phyloP scores from a whole-genome alignment of 2,797 vertebrate species.

The Chanos chanos region DNA sequence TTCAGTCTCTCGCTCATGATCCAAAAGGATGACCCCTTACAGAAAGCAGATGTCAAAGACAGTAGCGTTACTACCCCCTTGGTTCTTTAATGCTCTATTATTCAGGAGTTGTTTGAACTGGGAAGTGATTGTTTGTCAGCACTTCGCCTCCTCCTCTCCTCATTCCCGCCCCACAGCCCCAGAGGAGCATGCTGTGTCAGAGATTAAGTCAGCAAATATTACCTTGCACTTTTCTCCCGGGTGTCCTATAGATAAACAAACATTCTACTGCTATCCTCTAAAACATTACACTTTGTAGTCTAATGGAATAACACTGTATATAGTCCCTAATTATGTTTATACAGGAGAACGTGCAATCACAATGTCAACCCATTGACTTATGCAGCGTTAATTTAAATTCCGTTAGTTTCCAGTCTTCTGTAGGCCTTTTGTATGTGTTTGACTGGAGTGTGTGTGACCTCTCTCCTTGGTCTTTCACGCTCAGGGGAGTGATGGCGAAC shows the following conservation, averaged over 20 bases:
- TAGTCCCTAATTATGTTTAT: too few relatives aligned
- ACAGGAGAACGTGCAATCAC: too few relatives aligned
- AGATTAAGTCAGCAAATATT: constrained; percentile 62
- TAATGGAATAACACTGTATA: constrained; percentile 3
- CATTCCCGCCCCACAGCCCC: constrained; percentile 22
- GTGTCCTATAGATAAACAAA: constrained; percentile 35
- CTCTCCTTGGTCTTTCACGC: too few relatives aligned
- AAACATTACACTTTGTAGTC: constrained; percentile 12
- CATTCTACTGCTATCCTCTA: constrained; percentile 1
- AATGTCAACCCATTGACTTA: too few relatives aligned
- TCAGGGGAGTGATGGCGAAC: constrained; percentile 93
- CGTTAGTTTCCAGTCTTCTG: too few relatives aligned
- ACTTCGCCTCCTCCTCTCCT: constrained; percentile 40
- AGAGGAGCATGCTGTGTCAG: constrained; percentile 45
- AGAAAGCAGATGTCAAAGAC: not conserved
- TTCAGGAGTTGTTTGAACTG: constrained; percentile 54
- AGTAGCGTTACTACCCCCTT: constrained; percentile 28
- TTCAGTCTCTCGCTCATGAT: too few relatives aligned
- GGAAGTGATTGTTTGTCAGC: constrained; percentile 65
- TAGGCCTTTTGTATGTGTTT: not conserved
- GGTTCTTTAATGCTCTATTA: constrained; percentile 66
- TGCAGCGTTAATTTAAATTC: too few relatives aligned
- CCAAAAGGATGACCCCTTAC: too few relatives aligned
- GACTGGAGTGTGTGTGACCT: not conserved
- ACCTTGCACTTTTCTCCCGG: constrained; percentile 29